phyloP scores from a whole-genome alignment of 1,140 invertebrate species.

The Goniozus legneri region DNA sequence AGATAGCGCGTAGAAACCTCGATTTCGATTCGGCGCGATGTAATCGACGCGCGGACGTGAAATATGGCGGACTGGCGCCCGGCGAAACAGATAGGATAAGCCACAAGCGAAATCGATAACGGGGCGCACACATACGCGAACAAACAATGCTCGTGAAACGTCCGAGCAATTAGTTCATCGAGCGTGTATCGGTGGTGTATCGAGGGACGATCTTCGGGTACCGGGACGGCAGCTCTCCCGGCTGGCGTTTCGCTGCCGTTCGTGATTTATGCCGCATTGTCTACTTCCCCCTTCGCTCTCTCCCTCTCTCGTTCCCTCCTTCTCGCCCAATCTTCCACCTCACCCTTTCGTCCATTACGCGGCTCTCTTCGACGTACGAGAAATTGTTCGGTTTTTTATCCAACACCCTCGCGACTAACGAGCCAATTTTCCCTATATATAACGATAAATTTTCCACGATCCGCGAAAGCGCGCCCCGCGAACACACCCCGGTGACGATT shows the following conservation, averaged over 20 bases:
- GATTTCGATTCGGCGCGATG: slow-evolving; percentile 4
- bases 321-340: slow-evolving; percentile 12
- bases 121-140: too few relatives aligned
- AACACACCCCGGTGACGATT: too few relatives aligned
- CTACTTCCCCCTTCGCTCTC: slow-evolving; percentile 11
- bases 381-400: too few relatives aligned
- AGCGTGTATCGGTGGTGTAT: slow-evolving; percentile 43
- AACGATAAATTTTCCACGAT: too few relatives aligned
- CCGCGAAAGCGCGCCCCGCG: too few relatives aligned
- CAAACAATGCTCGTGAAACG: too few relatives aligned
- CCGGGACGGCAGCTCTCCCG: slow-evolving; percentile 20
- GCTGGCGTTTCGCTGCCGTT: slow-evolving; percentile 33
- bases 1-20: neutral
- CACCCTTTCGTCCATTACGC: neutral
- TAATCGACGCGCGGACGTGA: neutral
- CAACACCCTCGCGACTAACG: too few relatives aligned
- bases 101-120: too few relatives aligned
- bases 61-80: too few relatives aligned
- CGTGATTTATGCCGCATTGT: slow-evolving; percentile 45
- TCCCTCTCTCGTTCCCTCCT: slow-evolving; percentile 4
- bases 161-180: slow-evolving; percentile 41
- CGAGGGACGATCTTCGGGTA: too few relatives aligned
- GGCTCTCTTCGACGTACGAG: neutral
- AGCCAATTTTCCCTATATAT: too few relatives aligned
- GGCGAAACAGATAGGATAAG: too few relatives aligned